Percentiles rank a stretch among this genome's conserved stretches.
phyloP scores from a whole-genome alignment of 2,797 vertebrate species.

The Microctenopoma lineatum region DNA sequence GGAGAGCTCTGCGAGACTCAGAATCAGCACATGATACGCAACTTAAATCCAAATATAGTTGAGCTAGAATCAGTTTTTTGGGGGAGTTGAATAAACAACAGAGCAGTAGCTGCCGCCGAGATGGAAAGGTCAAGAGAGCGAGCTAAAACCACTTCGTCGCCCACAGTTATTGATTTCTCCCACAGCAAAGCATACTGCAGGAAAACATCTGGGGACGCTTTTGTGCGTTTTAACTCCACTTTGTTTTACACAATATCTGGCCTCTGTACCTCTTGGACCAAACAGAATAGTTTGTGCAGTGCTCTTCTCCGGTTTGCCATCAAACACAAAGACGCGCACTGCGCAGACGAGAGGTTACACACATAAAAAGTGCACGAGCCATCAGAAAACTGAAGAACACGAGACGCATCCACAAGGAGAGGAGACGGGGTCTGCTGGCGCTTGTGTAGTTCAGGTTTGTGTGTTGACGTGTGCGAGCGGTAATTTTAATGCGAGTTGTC shows the following conservation, averaged over 20 bases:
- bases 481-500: conserved; percentile 36
- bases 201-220: conserved; percentile 71
- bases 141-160: conserved; percentile 71
- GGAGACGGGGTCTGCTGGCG: conserved; percentile 13
- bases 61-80: conserved; percentile 51
- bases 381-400: conserved; percentile 28
- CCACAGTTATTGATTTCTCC: conserved; percentile 79
- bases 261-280: conserved; percentile 57
- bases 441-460: conserved; percentile 28
- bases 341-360: conserved; percentile 30
- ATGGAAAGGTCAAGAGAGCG: conserved; percentile 70
- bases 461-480: conserved; percentile 18
- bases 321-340: conserved; percentile 34
- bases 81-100: conserved; percentile 46
- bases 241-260: conserved; percentile 66
- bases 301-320: conserved; percentile 47
- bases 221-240: conserved; percentile 63
- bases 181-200: conserved; percentile 60
- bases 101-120: conserved; percentile 58
- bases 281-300: conserved; percentile 47
- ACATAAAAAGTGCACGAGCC: conserved; percentile 19
- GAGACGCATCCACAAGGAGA: conserved; percentile 25
- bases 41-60: conserved; percentile 58
- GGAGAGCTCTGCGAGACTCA: conserved; percentile 15
- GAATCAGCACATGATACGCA: conserved; percentile 16